Evolutionary conservation across 2,888 invertebrate species (phyloP).

Genomic region (Pseudococcus jackbeardsleyi): DNA sequence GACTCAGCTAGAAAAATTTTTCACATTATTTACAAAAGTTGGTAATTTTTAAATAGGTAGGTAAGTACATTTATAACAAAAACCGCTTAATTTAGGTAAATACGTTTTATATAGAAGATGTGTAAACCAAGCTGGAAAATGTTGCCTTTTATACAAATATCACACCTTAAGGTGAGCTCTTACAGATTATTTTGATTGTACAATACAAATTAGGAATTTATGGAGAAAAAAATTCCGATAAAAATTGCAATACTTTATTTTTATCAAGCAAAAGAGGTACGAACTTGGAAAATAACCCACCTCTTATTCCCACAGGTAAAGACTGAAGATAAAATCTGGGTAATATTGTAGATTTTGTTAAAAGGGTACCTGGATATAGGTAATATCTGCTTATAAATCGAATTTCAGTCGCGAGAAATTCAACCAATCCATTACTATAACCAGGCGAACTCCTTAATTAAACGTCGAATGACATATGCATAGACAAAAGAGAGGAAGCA

Average conservation of each 20-base stretch:
- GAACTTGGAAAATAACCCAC: too few relatives aligned
- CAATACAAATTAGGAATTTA: background rate
- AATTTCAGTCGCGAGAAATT: background rate
- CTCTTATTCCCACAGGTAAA: too few relatives aligned
- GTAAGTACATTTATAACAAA: background rate
- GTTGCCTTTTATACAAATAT: background rate
- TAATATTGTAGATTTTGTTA: too few relatives aligned
- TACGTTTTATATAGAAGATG: background rate
- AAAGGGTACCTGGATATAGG: background rate
- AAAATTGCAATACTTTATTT: background rate
- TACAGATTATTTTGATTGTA: conserved; percentile 19
- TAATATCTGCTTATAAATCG: background rate
- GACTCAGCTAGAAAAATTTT: background rate
- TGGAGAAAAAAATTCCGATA: background rate
- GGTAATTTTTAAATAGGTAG: background rate
- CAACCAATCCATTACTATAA: background rate
- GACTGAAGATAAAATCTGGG: too few relatives aligned
- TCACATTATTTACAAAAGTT: background rate
- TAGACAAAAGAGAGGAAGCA: conserved; percentile 23
- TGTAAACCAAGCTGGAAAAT: background rate
- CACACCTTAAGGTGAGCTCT: conserved; percentile 45
- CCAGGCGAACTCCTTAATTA: conserved; percentile 9
- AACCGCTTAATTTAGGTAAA: background rate
- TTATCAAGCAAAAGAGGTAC: too few relatives aligned
- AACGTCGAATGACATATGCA: conserved; percentile 4